Evolutionary conservation across 2,888 invertebrate species (phyloP).

Genomic region (Metellina segmentata): DNA sequence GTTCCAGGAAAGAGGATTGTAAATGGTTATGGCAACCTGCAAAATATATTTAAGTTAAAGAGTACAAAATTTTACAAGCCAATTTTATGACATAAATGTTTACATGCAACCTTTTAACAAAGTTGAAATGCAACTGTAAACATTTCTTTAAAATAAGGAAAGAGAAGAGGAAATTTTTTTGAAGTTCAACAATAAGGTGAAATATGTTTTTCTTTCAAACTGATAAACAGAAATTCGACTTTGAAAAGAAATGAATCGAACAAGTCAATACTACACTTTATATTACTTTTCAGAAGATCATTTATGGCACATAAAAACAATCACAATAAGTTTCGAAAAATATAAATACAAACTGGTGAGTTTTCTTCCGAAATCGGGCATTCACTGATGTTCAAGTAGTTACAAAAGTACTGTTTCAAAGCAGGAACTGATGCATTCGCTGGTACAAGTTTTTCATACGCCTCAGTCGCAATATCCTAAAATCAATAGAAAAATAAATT

Average conservation of each 20-base stretch:
- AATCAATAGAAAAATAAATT: conserved; percentile 4
- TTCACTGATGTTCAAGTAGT: conserved; percentile 88
- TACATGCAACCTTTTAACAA: too few species aligned
- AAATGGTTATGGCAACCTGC: conserved; percentile 87
- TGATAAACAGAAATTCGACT: too few species aligned
- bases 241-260: too few species aligned
- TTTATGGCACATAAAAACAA: too few species aligned
- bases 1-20: conserved; percentile 89
- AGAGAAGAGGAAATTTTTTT: too few species aligned
- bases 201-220: too few species aligned
- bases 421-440: conserved; percentile 13
- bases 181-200: too few species aligned
- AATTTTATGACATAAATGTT: neutral
- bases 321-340: neutral
- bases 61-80: neutral
- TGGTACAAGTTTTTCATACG: conserved; percentile 71
- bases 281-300: too few species aligned
- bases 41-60: neutral
- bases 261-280: too few species aligned
- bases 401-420: conserved; percentile 82
- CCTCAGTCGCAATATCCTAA: conserved; percentile 73
- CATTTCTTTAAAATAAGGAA: too few species aligned
- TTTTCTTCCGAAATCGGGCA: conserved; percentile 86
- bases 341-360: conserved; percentile 79
- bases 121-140: too few species aligned